Evolutionary conservation across 1,140 invertebrate genomes (phyloP).

Genomic region (Drosophila pseudoobscura): DNA sequence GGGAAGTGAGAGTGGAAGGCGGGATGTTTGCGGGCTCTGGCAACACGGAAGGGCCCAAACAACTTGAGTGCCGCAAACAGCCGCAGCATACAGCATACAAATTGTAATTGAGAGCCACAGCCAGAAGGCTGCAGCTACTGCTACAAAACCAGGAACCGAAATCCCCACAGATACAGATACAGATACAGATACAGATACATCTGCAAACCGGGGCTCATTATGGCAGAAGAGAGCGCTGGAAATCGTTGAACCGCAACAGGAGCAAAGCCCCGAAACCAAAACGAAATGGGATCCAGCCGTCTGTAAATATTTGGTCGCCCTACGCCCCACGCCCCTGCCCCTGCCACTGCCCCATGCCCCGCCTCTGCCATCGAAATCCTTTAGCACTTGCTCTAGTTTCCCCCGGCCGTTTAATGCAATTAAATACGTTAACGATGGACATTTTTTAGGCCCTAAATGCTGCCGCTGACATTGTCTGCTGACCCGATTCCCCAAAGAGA

Average conservation of each 20-base stretch:
- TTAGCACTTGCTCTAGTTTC: constrained; percentile 46
- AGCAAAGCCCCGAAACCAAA: constrained; percentile 23
- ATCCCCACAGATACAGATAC: constrained; percentile 28
- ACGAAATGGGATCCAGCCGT: constrained; percentile 41
- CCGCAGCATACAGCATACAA: constrained; percentile 45
- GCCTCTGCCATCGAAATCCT: constrained; percentile 16
- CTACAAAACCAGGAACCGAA: constrained; percentile 8
- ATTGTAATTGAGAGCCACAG: constrained; percentile 57
- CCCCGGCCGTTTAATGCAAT: constrained; percentile 34
- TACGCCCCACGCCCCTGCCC: not conserved
- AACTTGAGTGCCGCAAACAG: constrained; percentile 47
- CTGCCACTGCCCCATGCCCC: not conserved
- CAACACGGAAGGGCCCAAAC: constrained; percentile 47
- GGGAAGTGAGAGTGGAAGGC: not conserved
- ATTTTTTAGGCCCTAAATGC: constrained; percentile 51
- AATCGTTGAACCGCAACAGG: constrained; percentile 47
- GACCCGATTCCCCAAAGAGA: constrained; percentile 69
- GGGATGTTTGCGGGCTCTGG: not conserved
- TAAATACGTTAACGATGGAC: constrained; percentile 54
- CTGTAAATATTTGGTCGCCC: constrained; percentile 57
- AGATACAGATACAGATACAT: constrained; percentile 5
- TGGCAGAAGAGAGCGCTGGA: constrained; percentile 21
- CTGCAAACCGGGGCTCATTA: constrained; percentile 49
- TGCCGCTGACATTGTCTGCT: constrained; percentile 71
- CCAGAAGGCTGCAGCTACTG: no score